These are phyloP conservation scores for Pseudococcus jackbeardsleyi DNA, from an alignment of 2,888 invertebrate species.

Conservation along the genomic window DNA sequence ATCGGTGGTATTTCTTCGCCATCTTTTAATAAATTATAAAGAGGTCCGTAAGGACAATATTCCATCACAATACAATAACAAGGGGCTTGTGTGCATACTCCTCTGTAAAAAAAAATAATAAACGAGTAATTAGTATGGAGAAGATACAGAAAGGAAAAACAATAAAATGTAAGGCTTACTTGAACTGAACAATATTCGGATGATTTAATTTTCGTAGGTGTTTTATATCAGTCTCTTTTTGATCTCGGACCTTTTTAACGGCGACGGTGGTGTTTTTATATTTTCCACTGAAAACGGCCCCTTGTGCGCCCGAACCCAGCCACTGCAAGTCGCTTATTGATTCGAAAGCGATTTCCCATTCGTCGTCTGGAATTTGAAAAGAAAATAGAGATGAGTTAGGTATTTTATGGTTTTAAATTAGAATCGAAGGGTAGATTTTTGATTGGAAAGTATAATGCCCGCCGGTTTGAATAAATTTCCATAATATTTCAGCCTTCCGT, in stretches of 20 bases:
- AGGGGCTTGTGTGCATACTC: slow-evolving; percentile 92
- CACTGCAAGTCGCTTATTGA: slow-evolving; percentile 88
- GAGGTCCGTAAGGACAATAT: slow-evolving; percentile 94
- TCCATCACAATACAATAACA: slow-evolving; percentile 98
- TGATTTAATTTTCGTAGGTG: slow-evolving; percentile 93
- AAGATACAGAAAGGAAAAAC: background rate
- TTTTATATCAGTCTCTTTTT: slow-evolving; percentile 92
- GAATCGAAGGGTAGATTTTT: too few relatives aligned
- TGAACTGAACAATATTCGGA: slow-evolving; percentile 93
- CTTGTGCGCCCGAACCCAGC: slow-evolving; percentile 96
- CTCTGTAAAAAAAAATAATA: slow-evolving; percentile 74
- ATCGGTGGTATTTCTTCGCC: slow-evolving; percentile 88
- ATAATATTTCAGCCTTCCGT: too few relatives aligned
- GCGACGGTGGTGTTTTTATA: slow-evolving; percentile 89
- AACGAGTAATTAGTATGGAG: background rate
- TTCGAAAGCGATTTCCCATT: slow-evolving; percentile 97
- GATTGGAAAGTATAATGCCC: too few relatives aligned
- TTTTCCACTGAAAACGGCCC: slow-evolving; percentile 92
- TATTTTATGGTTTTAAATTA: background rate
- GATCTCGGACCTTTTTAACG: slow-evolving; percentile 94
- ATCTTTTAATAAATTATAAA: slow-evolving; percentile 89
- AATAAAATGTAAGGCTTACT: slow-evolving; percentile 70
- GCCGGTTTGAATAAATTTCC: too few relatives aligned
- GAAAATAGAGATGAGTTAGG: background rate
- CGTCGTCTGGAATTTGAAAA: slow-evolving; percentile 73